phyloP scores from a whole-genome alignment of 2,113 vertebrate species.

The Syrmaticus mikado region DNA sequence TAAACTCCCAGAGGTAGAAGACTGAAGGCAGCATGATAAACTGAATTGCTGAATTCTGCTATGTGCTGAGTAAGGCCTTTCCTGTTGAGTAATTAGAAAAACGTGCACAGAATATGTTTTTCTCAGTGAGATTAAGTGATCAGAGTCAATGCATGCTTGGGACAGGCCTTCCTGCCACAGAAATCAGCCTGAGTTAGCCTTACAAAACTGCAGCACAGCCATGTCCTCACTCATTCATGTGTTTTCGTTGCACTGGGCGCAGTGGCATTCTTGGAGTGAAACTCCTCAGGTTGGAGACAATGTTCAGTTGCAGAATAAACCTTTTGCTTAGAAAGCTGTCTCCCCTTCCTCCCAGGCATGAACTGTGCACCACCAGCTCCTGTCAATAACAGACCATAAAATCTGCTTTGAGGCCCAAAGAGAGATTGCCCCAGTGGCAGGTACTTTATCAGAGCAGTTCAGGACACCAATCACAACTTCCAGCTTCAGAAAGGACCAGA shows the following conservation, averaged over 20 bases:
- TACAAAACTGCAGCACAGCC: not conserved
- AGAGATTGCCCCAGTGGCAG: not conserved
- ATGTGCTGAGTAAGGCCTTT: not conserved
- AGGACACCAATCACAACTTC: not conserved
- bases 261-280: fast-evolving
- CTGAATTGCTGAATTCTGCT: not conserved
- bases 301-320: not conserved
- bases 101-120: not conserved
- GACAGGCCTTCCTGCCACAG: not conserved
- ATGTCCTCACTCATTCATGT: not conserved
- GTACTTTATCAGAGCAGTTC: not conserved
- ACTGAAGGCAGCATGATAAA: not conserved
- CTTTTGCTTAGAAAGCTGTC: not conserved
- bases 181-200: fast-evolving
- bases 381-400: not conserved
- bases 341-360: fast-evolving
- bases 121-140: not conserved
- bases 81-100: not conserved
- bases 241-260: fast-evolving
- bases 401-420: not conserved
- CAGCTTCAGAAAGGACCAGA: not conserved
- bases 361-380: not conserved
- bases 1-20: not conserved
- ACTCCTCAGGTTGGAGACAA: not conserved
- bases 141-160: not conserved